Conservation (phyloP, 2,888 invertebrate genomes). For the Brenthis hecate region DNA sequence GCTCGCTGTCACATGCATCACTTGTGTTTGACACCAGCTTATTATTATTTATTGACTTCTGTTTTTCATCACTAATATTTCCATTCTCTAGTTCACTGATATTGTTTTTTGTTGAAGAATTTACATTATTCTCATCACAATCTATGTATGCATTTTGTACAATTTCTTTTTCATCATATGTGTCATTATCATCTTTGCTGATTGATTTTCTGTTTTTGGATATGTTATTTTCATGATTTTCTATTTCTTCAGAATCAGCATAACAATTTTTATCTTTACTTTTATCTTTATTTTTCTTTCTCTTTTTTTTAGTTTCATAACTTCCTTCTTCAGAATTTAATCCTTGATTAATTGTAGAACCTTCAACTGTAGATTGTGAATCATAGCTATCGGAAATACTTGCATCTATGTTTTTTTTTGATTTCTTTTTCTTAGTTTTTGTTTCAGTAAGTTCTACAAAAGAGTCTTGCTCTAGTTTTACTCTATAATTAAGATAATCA, state of each 20-base stretch:
- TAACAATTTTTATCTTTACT: background rate
- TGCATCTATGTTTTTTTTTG: background rate
- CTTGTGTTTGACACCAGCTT: background rate
- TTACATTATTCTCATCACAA: background rate
- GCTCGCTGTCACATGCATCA: slow-evolving; percentile 13
- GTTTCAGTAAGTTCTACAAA: slow-evolving; percentile 6
- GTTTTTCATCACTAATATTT: background rate
- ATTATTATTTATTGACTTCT: background rate
- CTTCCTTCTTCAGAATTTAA: background rate
- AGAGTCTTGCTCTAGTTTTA: slow-evolving; percentile 11
- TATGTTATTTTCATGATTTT: background rate
- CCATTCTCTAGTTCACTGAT: background rate
- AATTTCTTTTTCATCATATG: slow-evolving; percentile 4
- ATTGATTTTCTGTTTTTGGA: background rate
- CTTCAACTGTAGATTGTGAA: background rate
- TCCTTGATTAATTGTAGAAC: background rate
- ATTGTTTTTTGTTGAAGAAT: background rate
- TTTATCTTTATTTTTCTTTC: slow-evolving; percentile 13
- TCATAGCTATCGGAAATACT: slow-evolving; percentile 8
- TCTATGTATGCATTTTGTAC: background rate
- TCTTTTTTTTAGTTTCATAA: slow-evolving; percentile 6
- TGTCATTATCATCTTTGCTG: background rate
- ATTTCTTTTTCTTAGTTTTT: slow-evolving; percentile 10
- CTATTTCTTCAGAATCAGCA: background rate
- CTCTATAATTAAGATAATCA: slow-evolving; percentile 9